These are phyloP conservation scores for Tenualosa thibaudeaui DNA, from an alignment of 2,797 vertebrate genomes.

Conservation along the genomic window DNA sequence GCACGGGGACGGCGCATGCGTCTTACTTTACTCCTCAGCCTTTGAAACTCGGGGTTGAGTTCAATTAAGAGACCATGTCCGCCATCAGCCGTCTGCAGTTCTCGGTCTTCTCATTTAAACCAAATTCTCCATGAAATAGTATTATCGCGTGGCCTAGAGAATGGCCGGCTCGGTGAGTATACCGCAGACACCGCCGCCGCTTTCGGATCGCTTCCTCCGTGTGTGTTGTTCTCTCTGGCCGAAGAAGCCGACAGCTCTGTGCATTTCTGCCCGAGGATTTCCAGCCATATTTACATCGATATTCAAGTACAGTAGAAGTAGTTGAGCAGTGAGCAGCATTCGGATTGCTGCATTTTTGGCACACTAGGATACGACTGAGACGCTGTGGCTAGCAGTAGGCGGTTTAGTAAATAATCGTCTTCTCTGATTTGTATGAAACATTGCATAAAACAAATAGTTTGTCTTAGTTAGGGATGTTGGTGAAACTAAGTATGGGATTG, in stretches of 20 bases:
- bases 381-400: background rate
- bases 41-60: slow-evolving; percentile 79
- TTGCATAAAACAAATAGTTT: slow-evolving; percentile 4
- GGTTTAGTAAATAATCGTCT: background rate
- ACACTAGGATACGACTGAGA: slow-evolving; percentile 33
- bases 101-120: slow-evolving; percentile 68
- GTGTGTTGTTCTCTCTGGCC: slow-evolving; percentile 48
- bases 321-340: slow-evolving; percentile 38
- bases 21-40: slow-evolving; percentile 65
- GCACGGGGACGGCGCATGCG: slow-evolving; percentile 78
- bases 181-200: slow-evolving; percentile 11
- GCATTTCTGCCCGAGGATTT: slow-evolving; percentile 60
- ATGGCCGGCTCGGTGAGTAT: slow-evolving; percentile 95
- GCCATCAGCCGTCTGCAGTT: slow-evolving; percentile 70
- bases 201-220: slow-evolving; percentile 26
- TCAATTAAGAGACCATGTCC: slow-evolving; percentile 84
- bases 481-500: background rate
- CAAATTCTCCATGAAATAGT: slow-evolving; percentile 84
- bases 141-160: slow-evolving; percentile 78
- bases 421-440: slow-evolving; percentile 9
- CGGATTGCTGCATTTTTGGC: slow-evolving; percentile 36
- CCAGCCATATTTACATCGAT: slow-evolving; percentile 56
- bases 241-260: slow-evolving; percentile 52
- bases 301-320: slow-evolving; percentile 57
- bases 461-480: background rate